A percentile compares a stretch with the other conserved stretches of the same genome.
Evolutionary conservation across 2,113 vertebrate species (phyloP).

Genomic region (Marcusenius ussheri): DNA sequence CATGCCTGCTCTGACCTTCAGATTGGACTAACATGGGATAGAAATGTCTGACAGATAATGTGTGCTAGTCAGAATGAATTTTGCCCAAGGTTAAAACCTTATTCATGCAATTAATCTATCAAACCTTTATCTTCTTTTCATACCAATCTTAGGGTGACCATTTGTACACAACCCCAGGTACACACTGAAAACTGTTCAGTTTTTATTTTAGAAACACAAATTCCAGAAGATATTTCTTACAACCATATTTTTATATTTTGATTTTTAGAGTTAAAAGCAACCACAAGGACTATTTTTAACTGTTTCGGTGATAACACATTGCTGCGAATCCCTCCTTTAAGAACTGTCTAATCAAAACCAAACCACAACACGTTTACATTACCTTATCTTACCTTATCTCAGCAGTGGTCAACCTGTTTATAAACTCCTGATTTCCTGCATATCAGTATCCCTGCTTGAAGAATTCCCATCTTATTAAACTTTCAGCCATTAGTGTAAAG

Average conservation of each 20-base stretch:
- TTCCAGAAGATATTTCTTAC: not conserved
- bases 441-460: not conserved
- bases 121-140: not conserved
- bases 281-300: not conserved
- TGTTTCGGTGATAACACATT: not conserved
- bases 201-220: not conserved
- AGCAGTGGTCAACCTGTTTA: not conserved
- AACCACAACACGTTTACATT: not conserved
- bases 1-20: slow-evolving; percentile 6
- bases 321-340: not conserved
- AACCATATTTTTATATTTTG: not conserved
- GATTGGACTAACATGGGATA: slow-evolving; percentile 1
- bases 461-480: not conserved
- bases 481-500: not conserved
- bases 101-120: slow-evolving; percentile 4
- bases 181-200: not conserved
- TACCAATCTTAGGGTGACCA: not conserved
- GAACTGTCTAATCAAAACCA: not conserved
- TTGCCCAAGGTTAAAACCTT: slow-evolving; percentile 15
- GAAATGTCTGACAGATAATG: not conserved
- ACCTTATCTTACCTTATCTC: not conserved
- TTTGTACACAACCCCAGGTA: not conserved
- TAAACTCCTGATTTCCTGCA: not conserved
- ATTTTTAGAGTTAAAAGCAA: not conserved
- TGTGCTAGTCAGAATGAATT: not conserved